Evolutionary conservation across 2,113 vertebrate genomes (phyloP).

Genomic region (Thymallus thymallus): DNA sequence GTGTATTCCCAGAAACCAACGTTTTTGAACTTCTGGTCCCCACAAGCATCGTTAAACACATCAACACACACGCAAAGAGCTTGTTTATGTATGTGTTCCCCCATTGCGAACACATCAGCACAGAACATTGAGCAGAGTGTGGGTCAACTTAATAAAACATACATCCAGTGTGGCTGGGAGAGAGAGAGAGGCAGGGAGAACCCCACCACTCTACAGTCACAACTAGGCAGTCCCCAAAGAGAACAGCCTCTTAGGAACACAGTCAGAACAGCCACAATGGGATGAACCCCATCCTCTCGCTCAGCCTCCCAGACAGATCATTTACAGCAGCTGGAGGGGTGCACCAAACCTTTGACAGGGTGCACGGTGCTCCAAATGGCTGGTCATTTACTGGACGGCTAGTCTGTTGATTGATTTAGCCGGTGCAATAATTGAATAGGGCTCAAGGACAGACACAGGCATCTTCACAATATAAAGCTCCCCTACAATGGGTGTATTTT

Average conservation of each 20-base stretch:
- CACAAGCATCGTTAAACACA: no score
- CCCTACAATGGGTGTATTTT: no score
- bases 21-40: no score
- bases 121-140: slow-evolving; percentile 35
- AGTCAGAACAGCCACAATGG: not conserved
- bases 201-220: not conserved
- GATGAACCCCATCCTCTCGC: not conserved
- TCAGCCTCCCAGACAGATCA: not conserved
- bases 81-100: slow-evolving; percentile 48
- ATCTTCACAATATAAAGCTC: not conserved
- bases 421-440: not conserved
- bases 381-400: not conserved
- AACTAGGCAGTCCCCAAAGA: not conserved
- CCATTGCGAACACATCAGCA: slow-evolving; percentile 12
- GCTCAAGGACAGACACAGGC: not conserved
- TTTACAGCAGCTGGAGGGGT: not conserved
- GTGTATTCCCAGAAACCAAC: no score
- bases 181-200: not conserved
- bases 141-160: slow-evolving; percentile 67
- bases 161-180: slow-evolving; percentile 17
- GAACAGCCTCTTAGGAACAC: not conserved
- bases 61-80: slow-evolving; percentile 18
- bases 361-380: not conserved
- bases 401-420: not conserved
- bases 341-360: not conserved